Percentiles rank a stretch among this genome's conserved stretches.
Conservation (phyloP, 2,113 vertebrate genomes). For the Mesoclemmys tuberculata region DNA sequence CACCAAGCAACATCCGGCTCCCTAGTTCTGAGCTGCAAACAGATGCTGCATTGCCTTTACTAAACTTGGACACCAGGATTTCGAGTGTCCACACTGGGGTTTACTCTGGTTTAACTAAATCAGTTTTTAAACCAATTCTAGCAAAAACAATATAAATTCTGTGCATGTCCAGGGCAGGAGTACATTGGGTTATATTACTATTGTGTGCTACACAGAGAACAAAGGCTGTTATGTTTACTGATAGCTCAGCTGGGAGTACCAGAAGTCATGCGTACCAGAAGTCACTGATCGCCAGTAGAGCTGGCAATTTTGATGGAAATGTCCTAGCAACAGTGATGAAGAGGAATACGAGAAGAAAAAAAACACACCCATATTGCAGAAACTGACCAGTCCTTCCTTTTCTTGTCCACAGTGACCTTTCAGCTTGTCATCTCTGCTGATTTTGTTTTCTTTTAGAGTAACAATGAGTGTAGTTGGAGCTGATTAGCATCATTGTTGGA, state of each 20-base stretch:
- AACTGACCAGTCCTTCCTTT: neutral
- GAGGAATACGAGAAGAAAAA: neutral
- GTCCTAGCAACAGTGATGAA: neutral
- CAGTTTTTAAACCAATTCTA: neutral
- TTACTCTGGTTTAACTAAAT: neutral
- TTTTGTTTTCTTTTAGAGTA: neutral
- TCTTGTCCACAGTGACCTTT: neutral
- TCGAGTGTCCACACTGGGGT: neutral
- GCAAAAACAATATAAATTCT: neutral
- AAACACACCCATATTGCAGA: neutral
- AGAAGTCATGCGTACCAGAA: neutral
- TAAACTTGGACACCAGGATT: neutral
- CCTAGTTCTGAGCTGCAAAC: neutral
- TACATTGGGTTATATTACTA: too few species aligned
- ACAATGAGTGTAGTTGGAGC: neutral
- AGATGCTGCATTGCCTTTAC: neutral
- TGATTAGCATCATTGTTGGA: neutral
- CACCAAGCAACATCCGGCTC: neutral
- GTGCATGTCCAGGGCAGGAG: neutral
- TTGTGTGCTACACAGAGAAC: neutral
- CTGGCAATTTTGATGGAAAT: neutral
- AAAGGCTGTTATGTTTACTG: neutral
- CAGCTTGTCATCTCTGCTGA: neutral
- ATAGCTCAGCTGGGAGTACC: neutral
- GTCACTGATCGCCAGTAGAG: fast-evolving